phyloP scores from a whole-genome alignment of 1,140 invertebrate genomes.

The Periplaneta americana region DNA sequence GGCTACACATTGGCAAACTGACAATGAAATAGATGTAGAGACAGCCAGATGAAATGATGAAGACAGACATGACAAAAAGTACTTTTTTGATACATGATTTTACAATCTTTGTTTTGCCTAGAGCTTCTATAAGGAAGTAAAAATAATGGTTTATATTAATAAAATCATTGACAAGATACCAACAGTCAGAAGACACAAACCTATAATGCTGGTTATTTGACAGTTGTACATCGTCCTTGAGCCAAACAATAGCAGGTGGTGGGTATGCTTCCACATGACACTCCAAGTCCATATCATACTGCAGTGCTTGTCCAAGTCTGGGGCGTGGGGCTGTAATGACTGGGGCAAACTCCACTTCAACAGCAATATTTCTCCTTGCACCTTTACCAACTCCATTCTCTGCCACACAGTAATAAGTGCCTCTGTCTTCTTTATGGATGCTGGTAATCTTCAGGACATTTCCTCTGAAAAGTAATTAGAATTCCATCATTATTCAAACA shows the following conservation, averaged over 20 bases:
- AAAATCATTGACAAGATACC: constrained; percentile 28
- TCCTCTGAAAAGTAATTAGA: constrained; percentile 50
- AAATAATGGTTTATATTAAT: too few species aligned
- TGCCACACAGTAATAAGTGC: constrained; percentile 90
- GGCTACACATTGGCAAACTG: too few species aligned
- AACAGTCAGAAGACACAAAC: constrained; percentile 28
- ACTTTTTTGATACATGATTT: too few species aligned
- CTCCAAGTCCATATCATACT: constrained; percentile 89
- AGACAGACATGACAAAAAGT: too few species aligned
- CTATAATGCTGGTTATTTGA: constrained; percentile 85
- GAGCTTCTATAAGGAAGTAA: too few species aligned
- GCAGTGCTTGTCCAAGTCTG: constrained; percentile 76
- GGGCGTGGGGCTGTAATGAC: constrained; percentile 77
- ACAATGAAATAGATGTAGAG: too few species aligned
- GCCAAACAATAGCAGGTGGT: constrained; percentile 80
- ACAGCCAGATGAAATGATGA: too few species aligned
- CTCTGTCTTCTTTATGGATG: constrained; percentile 82
- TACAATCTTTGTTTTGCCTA: too few species aligned
- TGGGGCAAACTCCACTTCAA: constrained; percentile 85
- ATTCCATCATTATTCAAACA: too few species aligned
- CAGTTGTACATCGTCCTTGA: constrained; percentile 72
- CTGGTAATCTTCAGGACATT: constrained; percentile 75
- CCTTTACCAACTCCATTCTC: constrained; percentile 86
- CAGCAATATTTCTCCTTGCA: constrained; percentile 71
- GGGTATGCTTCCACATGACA: constrained; percentile 91